A percentile compares a stretch with the other conserved stretches of the same genome.
Evolutionary conservation across 2,113 vertebrate genomes (phyloP).

Genomic region (Felis catus): F.catus_Fca126_mat1.0 CM031415.1:87177501-87178000

Average conservation of each 20-base stretch:
- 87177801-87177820: not conserved
- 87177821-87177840: not conserved
- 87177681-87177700: not conserved
- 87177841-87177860: not conserved
- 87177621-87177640: not conserved
- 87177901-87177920: not conserved
- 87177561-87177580: not conserved
- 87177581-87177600: slow-evolving; percentile 5
- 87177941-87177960: not conserved
- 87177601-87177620: slow-evolving; percentile 1
- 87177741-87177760: not conserved
- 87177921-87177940: not conserved
- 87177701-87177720: not conserved
- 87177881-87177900: not conserved
- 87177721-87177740: not conserved
- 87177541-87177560: not conserved
- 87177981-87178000: not conserved
- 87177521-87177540: not conserved
- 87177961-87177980: not conserved
- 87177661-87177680: not conserved
- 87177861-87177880: not conserved
- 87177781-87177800: too few species aligned
- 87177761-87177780: not conserved
- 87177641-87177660: not conserved
- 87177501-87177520: not conserved